phyloP scores from a whole-genome alignment of 2,797 vertebrate genomes.

The Rhinella marina region DNA sequence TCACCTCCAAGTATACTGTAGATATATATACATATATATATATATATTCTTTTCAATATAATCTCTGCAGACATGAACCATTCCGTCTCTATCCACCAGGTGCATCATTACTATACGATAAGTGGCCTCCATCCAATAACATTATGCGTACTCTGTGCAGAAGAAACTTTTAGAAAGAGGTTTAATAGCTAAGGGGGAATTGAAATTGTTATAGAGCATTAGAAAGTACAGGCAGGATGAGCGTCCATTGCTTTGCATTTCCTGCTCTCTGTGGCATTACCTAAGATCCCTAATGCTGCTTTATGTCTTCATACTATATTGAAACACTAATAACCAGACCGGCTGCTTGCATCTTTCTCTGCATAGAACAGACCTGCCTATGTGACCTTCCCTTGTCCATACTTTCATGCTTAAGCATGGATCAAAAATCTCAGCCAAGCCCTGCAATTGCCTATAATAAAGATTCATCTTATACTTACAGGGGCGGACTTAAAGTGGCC shows the following conservation, averaged over 20 bases:
- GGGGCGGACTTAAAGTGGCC: too few relatives aligned
- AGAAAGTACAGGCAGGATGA: conserved; percentile 50
- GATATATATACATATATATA: too few relatives aligned
- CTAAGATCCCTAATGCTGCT: conserved; percentile 56
- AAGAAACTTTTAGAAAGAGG: conserved; percentile 38
- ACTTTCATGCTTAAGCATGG: background rate
- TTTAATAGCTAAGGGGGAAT: conserved; percentile 52
- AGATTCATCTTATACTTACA: too few relatives aligned
- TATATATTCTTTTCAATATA: background rate
- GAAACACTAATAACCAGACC: conserved; percentile 44
- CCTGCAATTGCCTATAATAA: too few relatives aligned
- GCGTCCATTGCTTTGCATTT: conserved; percentile 34
- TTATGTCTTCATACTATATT: conserved; percentile 50
- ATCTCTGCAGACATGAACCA: background rate
- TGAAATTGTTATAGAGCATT: conserved; percentile 56
- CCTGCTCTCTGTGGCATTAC: conserved; percentile 52
- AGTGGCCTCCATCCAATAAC: conserved; percentile 19
- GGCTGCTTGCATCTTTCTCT: background rate
- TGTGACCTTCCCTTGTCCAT: background rate
- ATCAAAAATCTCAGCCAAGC: too few relatives aligned
- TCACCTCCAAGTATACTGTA: too few relatives aligned
- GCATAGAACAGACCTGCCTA: background rate
- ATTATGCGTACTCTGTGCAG: conserved; percentile 13
- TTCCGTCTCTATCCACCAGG: background rate
- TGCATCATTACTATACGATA: conserved; percentile 9